These are phyloP conservation scores for Hemistola chrysoprasaria DNA, from an alignment of 2,888 invertebrate genomes.

Conservation along the genomic window DNA sequence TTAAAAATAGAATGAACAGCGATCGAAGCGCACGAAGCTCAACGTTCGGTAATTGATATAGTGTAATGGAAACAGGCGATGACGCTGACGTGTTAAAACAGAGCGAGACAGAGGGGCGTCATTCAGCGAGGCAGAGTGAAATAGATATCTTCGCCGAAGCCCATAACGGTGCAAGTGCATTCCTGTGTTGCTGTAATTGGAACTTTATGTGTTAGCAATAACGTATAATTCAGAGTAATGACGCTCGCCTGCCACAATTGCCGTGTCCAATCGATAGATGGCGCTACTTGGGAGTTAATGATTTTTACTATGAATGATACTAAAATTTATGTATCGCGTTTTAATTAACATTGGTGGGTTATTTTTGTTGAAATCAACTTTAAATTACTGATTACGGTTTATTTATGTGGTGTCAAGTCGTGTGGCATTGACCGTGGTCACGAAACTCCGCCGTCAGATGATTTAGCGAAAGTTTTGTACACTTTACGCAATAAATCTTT, in stretches of 20 bases:
- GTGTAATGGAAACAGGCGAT: constrained; percentile 79
- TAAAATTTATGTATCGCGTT: not conserved
- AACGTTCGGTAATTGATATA: constrained; percentile 69
- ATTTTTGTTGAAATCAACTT: not conserved
- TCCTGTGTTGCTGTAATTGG: constrained; percentile 60
- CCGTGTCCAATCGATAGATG: constrained; percentile 48
- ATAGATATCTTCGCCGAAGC: constrained; percentile 53
- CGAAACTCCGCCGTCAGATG: too few relatives aligned
- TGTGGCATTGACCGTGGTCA: not conserved
- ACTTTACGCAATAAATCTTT: not conserved
- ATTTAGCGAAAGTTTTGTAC: too few relatives aligned
- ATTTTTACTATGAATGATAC: constrained; percentile 16
- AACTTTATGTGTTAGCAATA: constrained; percentile 53
- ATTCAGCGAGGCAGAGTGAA: constrained; percentile 57
- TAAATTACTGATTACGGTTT: too few relatives aligned
- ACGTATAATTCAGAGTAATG: constrained; percentile 39
- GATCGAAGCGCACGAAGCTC: constrained; percentile 40
- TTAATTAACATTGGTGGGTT: not conserved
- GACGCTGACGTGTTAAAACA: constrained; percentile 70
- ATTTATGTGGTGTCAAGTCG: not conserved
- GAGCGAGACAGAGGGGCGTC: constrained; percentile 61
- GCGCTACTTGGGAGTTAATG: constrained; percentile 48
- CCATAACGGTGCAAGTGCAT: constrained; percentile 66
- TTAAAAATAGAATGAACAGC: constrained; percentile 32
- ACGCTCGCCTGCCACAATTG: constrained; percentile 12